Base-by-base conservation (phyloP, 2,113 vertebrate genomes). In the Prochilodus magdalenae region DNA sequence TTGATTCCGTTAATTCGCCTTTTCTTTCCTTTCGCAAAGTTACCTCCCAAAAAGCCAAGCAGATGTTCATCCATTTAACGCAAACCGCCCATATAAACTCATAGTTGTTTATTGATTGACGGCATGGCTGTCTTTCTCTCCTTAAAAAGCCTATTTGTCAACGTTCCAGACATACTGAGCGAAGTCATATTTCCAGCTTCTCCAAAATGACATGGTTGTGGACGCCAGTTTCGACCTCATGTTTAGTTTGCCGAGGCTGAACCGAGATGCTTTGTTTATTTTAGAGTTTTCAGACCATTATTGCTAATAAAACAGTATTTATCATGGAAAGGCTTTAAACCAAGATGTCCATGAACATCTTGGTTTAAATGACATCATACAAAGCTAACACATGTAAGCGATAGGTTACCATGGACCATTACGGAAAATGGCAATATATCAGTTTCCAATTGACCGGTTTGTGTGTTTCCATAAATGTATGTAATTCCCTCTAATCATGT, bases 1-100 rank as follows among this genome's bases (percentile, higher is more conserved):
- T 89, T 87, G 84, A 90, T 90, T 93, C 89, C 79, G 90, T 93
- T 93, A 92, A 86, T 84, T 80, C 57, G 1, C 16, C 67, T 79
- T 79, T 86, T 81, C 65, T 84, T 83, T 70, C 30, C 30, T 72
- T 60, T 73, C 53, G 71, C 40, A 63, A 71, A 67, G 29, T 75
- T 62, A 67, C 73, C 51, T 36, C 74, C 63, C 66, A 44, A 83
- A 85, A 75, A 51, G 49, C 47, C 80, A 75, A 79, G 60, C 33
- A 81, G 51, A 72, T 75, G 80, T 76, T 80, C 33, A 62, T 77
- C 67, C 51, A 81, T 72, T 77, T 20, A 83, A 69, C 73, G 55
- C 55, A 51, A 55, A 55, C 13, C 84, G 44, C 24, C 15, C 44
- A 74, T 66, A 27, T n/a, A 40, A 36, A 78, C 47, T 33, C 15